Percentiles rank a stretch among this genome's conserved stretches.
These are phyloP conservation scores for Listronotus oregonensis DNA, from an alignment of 1,140 invertebrate species.

Conservation along the genomic window DNA sequence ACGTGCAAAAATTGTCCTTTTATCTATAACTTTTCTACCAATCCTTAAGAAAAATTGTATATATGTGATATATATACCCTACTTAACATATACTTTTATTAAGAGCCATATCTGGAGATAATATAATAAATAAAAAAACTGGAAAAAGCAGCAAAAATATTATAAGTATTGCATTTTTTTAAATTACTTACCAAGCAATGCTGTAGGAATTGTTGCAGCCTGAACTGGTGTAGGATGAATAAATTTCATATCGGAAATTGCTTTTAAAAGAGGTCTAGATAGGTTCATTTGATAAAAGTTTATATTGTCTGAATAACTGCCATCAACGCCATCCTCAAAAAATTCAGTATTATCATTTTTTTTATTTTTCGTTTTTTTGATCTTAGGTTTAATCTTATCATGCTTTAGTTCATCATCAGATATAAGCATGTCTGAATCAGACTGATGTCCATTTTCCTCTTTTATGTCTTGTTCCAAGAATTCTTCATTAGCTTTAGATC, in stretches of 20 bases:
- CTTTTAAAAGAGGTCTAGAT: constrained; percentile 86
- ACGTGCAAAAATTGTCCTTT: no score
- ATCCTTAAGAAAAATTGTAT: no score
- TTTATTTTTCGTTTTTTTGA: constrained; percentile 55
- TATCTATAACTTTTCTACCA: no score
- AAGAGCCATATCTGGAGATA: no score
- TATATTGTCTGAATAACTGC: constrained; percentile 64
- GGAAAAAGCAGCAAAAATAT: no score
- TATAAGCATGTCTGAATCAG: constrained; percentile 58
- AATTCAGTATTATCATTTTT: constrained; percentile 54
- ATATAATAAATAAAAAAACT: no score
- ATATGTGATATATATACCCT: no score
- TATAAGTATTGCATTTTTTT: background rate
- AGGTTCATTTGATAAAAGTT: constrained; percentile 94
- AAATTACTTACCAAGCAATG: constrained; percentile 68
- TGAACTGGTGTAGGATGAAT: constrained; percentile 96
- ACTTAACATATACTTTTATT: no score
- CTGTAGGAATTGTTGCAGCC: constrained; percentile 91
- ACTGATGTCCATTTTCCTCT: constrained; percentile 50
- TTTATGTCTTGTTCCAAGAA: constrained; percentile 38
- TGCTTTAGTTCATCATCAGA: constrained; percentile 75
- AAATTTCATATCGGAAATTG: constrained; percentile 85
- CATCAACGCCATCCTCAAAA: constrained; percentile 2
- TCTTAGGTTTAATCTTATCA: constrained; percentile 65
- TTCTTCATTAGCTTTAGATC: constrained; percentile 58